Conservation (phyloP, 2,113 vertebrate genomes). For the Hippocampus barbouri region DNA sequence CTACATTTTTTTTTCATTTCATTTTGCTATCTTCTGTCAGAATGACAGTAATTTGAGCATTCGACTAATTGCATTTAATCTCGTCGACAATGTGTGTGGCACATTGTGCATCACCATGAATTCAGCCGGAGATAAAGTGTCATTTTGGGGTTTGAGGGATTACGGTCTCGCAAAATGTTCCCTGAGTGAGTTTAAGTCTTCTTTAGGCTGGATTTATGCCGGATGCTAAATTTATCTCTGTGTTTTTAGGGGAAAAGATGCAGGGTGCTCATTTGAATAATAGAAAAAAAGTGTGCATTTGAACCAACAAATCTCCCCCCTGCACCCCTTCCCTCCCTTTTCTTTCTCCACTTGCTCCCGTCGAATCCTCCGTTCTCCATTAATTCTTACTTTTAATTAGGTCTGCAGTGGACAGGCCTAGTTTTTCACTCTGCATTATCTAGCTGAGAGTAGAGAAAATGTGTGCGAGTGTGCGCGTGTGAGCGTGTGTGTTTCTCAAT, state of each 20-base stretch:
- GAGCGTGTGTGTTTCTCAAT: conserved; percentile 65
- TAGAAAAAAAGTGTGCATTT: conserved; percentile 67
- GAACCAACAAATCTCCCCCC: conserved; percentile 64
- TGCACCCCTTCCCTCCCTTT: conserved; percentile 28
- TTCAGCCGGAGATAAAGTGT: conserved; percentile 35
- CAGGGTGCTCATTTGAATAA: conserved; percentile 66
- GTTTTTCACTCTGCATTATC: conserved; percentile 74
- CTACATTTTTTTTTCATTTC: not conserved
- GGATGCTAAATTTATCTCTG: conserved; percentile 55
- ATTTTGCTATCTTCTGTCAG: not conserved
- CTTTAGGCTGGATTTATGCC: conserved; percentile 52
- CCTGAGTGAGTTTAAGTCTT: conserved; percentile 46
- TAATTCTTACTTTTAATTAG: conserved; percentile 79
- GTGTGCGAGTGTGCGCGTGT: conserved; percentile 42
- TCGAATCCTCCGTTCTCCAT: conserved; percentile 67
- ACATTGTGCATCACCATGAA: conserved; percentile 27
- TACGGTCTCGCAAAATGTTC: conserved; percentile 34
- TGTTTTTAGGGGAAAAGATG: conserved; percentile 53
- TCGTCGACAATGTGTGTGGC: conserved; percentile 15
- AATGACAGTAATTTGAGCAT: not conserved
- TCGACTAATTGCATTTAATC: conserved; percentile 3
- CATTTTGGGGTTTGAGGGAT: conserved; percentile 45
- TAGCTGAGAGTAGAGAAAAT: conserved; percentile 53
- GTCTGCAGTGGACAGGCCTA: conserved; percentile 76
- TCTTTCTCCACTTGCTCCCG: conserved; percentile 54